A percentile compares a stretch with the other conserved stretches of the same genome.
Conservation (phyloP, 2,888 invertebrate species). For the Hemaris fuciformis region DNA sequence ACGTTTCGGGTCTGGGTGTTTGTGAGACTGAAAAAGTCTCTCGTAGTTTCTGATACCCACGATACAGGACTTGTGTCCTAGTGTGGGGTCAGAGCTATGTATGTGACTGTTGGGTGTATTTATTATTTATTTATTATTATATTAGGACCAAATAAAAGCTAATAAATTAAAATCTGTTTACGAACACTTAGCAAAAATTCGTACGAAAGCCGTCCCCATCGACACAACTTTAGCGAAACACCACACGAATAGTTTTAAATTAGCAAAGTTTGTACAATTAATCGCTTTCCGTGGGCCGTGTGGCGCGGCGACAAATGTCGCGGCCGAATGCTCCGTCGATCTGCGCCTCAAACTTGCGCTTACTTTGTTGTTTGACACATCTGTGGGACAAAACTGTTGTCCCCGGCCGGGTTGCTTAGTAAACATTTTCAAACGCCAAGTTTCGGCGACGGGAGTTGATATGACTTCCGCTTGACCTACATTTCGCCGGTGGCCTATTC, state of each 20-base stretch:
- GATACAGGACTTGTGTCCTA: too few relatives aligned
- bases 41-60: too few relatives aligned
- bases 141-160: too few relatives aligned
- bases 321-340: not conserved
- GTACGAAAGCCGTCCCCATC: not conserved
- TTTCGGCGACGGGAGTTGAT: not conserved
- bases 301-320: not conserved
- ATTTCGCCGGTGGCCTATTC: not conserved
- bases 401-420: not conserved
- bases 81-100: too few relatives aligned
- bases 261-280: conserved; percentile 5
- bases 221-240: not conserved
- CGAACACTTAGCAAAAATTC: not conserved
- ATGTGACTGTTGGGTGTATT: too few relatives aligned
- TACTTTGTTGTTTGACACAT: not conserved
- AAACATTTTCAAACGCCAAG: not conserved
- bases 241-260: conserved; percentile 1
- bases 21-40: too few relatives aligned
- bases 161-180: not conserved
- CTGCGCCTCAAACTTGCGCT: not conserved
- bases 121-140: too few relatives aligned
- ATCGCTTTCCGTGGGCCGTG: not conserved
- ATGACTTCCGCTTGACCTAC: not conserved
- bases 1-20: too few relatives aligned
- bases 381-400: not conserved